Evolutionary conservation across 2,888 invertebrate genomes (phyloP).

Genomic region (Chymomyza fuscimana): DNA sequence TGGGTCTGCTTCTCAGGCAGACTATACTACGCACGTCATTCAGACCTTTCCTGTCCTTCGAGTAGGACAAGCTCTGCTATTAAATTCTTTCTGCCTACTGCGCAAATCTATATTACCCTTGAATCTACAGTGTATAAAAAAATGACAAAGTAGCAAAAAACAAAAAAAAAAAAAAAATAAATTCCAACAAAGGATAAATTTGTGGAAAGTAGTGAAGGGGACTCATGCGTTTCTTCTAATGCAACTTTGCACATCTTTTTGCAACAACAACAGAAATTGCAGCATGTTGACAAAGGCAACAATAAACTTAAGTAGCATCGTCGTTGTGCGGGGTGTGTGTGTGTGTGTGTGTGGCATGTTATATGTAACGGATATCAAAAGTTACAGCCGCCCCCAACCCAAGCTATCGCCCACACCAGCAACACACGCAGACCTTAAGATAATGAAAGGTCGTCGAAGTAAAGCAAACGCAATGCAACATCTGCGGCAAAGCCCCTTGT

Average conservation of each 20-base stretch:
- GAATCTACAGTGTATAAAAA: neutral
- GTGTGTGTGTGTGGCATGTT: neutral
- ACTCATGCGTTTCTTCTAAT: neutral
- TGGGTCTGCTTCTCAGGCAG: too few relatives aligned
- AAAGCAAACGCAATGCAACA: conserved; percentile 49
- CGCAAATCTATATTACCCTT: too few relatives aligned
- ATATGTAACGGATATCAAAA: conserved; percentile 5
- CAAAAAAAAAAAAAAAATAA: neutral
- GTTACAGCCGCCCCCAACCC: too few relatives aligned
- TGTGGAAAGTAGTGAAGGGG: neutral
- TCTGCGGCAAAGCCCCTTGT: conserved; percentile 5
- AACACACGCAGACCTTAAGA: conserved; percentile 31
- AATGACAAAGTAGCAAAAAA: neutral
- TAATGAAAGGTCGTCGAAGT: conserved; percentile 74
- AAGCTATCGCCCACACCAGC: neutral
- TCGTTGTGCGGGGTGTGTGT: neutral
- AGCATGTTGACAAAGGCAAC: conserved; percentile 58
- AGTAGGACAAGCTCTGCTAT: too few relatives aligned
- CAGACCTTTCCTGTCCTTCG: too few relatives aligned
- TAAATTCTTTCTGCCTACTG: too few relatives aligned
- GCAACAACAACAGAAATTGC: conserved; percentile 29
- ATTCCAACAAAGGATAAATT: neutral
- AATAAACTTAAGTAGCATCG: conserved; percentile 17
- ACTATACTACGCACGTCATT: too few relatives aligned
- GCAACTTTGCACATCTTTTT: neutral